Evolutionary conservation across 2,797 vertebrate species (phyloP).

Genomic region (Tapirus indicus): DNA sequence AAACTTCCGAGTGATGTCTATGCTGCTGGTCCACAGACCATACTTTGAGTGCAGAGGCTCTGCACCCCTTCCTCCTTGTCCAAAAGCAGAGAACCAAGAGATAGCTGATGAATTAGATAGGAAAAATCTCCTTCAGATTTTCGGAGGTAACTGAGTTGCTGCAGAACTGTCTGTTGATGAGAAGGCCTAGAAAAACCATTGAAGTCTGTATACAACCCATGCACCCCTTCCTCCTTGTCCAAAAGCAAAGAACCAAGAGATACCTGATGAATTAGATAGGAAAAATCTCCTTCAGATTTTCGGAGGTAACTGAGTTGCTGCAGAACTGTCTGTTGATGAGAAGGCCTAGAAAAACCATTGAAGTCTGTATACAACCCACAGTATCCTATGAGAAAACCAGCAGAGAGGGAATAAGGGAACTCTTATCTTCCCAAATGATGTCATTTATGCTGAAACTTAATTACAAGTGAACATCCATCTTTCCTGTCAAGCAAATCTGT

Average conservation of each 20-base stretch:
- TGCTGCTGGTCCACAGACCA: neutral
- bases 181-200: slow-evolving; percentile 56
- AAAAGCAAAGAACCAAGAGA: neutral
- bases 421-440: slow-evolving; percentile 80
- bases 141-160: neutral
- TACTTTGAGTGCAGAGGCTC: neutral
- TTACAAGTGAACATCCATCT: slow-evolving; percentile 83
- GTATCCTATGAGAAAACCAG: slow-evolving; percentile 48
- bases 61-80: neutral
- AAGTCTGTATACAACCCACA: neutral
- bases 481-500: slow-evolving; percentile 81
- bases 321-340: neutral
- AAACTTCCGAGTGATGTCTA: neutral
- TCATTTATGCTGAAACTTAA: slow-evolving; percentile 84
- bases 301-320: neutral
- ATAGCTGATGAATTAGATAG: neutral
- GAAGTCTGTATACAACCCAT: neutral
- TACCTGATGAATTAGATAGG: neutral
- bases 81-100: neutral
- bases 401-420: slow-evolving; percentile 66
- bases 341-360: slow-evolving; percentile 55
- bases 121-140: slow-evolving; percentile 28
- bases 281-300: slow-evolving; percentile 33
- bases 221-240: neutral
- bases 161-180: neutral